Conservation (phyloP, 2,888 invertebrate species). For the Noctua pronuba region DNA sequence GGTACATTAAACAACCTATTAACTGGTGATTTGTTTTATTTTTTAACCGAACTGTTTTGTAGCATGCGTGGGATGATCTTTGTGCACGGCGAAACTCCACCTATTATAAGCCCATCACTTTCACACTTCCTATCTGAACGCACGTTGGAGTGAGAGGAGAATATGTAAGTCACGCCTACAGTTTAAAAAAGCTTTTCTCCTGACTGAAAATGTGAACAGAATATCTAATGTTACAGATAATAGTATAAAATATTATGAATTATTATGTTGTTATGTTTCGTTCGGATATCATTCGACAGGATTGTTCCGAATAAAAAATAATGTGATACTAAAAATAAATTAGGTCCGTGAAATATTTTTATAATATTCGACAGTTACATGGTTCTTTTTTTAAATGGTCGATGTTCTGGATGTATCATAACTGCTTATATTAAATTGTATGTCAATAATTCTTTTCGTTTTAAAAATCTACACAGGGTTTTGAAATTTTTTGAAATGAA, state of each 20-base stretch:
- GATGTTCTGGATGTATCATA: constrained; percentile 48
- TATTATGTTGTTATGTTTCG: constrained; percentile 69
- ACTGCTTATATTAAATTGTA: constrained; percentile 58
- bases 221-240: constrained; percentile 58
- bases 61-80: constrained; percentile 77
- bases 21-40: constrained; percentile 78
- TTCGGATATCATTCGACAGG: constrained; percentile 69
- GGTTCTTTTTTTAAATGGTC: constrained; percentile 51
- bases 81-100: constrained; percentile 74
- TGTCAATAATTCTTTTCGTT: constrained; percentile 48
- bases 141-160: constrained; percentile 62
- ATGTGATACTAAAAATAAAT: constrained; percentile 70
- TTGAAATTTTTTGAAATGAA: background rate
- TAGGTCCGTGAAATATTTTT: constrained; percentile 55
- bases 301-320: constrained; percentile 69
- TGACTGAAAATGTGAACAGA: constrained; percentile 54
- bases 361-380: constrained; percentile 56
- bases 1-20: constrained; percentile 76
- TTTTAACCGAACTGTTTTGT: constrained; percentile 72
- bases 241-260: constrained; percentile 68
- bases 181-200: constrained; percentile 66
- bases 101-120: constrained; percentile 71
- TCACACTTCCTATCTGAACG: constrained; percentile 46
- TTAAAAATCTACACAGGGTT: constrained; percentile 5
- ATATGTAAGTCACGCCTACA: constrained; percentile 63